Conservation (phyloP, 53 echinoderm and acorn worm genomes). For the Henricia sp. region DNA sequence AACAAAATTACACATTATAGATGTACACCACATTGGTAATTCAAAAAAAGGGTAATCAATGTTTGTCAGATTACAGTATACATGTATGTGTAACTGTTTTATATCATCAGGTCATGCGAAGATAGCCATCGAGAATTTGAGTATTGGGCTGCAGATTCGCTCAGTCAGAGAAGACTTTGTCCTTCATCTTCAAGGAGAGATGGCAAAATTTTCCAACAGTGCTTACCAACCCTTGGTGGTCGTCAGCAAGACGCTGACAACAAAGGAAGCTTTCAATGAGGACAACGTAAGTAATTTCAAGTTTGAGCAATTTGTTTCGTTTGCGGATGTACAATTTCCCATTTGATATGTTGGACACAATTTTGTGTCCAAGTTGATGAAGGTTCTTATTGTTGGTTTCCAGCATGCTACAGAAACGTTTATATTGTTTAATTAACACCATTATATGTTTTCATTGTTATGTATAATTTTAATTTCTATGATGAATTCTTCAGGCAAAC, state of each 20-base stretch:
- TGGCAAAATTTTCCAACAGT: background rate
- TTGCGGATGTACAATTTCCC: no score
- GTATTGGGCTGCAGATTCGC: background rate
- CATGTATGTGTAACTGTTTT: no score
- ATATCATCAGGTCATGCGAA: constrained; percentile 24
- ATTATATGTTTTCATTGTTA: no score
- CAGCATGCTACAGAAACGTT: background rate
- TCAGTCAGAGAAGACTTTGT: background rate
- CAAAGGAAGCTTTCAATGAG: background rate
- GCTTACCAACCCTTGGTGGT: background rate
- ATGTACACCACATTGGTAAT: no score
- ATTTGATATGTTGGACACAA: background rate
- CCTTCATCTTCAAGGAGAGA: background rate
- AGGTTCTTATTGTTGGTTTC: background rate
- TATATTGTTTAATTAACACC: no score
- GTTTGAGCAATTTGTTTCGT: no score
- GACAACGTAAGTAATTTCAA: background rate
- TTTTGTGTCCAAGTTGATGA: background rate
- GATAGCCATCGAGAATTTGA: background rate
- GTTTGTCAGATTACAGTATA: no score
- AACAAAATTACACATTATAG: no score
- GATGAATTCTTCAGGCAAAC: constrained; percentile 63
- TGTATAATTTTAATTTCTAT: no score
- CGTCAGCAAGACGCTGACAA: background rate
- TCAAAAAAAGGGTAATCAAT: no score